phyloP scores from a whole-genome alignment of 2,888 invertebrate species.

The Lasioglossum leucozonium region DNA sequence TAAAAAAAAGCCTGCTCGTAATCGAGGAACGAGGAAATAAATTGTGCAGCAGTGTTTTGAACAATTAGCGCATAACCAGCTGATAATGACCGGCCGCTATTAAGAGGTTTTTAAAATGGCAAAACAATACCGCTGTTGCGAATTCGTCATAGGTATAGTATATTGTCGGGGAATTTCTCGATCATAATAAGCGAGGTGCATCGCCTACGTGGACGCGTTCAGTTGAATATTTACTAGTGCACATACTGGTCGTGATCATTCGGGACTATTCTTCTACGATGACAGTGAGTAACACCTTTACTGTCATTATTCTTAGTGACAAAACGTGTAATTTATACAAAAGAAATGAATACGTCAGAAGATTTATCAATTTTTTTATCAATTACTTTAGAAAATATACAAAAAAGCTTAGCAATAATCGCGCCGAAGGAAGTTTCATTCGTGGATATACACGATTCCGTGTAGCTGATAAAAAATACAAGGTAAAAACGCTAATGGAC shows the following conservation, averaged over 20 bases:
- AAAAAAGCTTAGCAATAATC: background rate
- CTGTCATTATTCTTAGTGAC: background rate
- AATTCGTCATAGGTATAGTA: background rate
- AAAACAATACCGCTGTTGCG: background rate
- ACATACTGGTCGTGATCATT: background rate
- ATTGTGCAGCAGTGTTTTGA: background rate
- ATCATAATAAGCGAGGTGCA: background rate
- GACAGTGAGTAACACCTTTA: background rate
- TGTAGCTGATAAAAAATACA: background rate
- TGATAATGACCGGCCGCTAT: background rate
- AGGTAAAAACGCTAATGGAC: background rate
- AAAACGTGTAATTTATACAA: too few species aligned
- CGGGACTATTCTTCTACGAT: background rate
- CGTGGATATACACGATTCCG: background rate
- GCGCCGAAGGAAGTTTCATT: background rate
- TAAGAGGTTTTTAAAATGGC: too few species aligned
- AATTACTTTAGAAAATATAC: background rate
- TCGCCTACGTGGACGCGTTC: background rate
- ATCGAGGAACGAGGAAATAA: background rate
- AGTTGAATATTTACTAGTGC: constrained; percentile 19
- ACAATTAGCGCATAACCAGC: background rate
- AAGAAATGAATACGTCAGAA: background rate
- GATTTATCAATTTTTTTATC: background rate
- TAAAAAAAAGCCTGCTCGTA: background rate
- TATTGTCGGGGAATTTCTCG: background rate